These are phyloP conservation scores for Cryptophagus acutangulus DNA, from an alignment of 2,888 invertebrate species.

Conservation along the genomic window DNA sequence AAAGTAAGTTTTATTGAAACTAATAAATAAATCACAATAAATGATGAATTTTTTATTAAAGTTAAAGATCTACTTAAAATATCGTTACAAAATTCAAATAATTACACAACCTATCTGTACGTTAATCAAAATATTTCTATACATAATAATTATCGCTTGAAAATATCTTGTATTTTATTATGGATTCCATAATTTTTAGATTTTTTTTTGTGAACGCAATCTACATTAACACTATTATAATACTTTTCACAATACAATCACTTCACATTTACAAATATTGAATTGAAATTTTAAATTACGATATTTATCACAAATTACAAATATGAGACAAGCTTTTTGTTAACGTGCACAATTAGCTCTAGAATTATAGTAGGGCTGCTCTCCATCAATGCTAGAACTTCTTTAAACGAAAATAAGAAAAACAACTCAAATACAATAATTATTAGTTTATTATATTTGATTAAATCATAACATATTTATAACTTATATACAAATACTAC, in stretches of 20 bases:
- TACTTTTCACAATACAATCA: conserved; percentile 4
- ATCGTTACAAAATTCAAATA: no score
- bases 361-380: no score
- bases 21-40: no score
- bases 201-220: neutral
- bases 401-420: neutral
- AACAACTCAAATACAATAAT: conserved; percentile 4
- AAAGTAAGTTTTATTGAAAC: no score
- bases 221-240: conserved; percentile 6
- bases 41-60: no score
- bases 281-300: conserved; percentile 18
- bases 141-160: no score
- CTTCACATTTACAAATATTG: conserved; percentile 22
- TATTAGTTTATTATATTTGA: conserved; percentile 11
- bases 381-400: no score
- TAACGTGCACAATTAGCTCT: neutral
- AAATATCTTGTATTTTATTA: no score
- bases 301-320: conserved; percentile 22
- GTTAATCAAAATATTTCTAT: no score
- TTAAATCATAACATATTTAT: conserved; percentile 36
- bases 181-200: no score
- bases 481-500: conserved; percentile 35
- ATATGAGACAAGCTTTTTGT: neutral
- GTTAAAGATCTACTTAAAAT: no score
- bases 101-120: no score